Conservation (phyloP, 1,140 invertebrate species). For the Bradynema listronoti region DNA sequence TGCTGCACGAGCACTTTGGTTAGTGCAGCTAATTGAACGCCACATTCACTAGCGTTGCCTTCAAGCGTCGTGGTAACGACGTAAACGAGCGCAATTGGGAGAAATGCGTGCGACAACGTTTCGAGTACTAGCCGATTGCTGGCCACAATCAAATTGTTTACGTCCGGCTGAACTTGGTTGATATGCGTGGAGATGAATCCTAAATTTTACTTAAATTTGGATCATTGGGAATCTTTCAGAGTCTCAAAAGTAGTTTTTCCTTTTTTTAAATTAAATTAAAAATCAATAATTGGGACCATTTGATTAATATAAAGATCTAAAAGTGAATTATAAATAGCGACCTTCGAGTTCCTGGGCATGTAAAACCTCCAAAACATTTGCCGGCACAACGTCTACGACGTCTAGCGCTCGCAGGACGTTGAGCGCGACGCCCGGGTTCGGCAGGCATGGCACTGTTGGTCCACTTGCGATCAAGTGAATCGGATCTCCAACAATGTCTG, state of each 20-base stretch:
- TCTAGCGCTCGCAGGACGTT: slow-evolving; percentile 18
- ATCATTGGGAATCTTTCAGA: not conserved
- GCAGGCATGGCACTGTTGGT: slow-evolving; percentile 67
- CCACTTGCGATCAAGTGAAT: slow-evolving; percentile 86
- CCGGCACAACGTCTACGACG: slow-evolving; percentile 14
- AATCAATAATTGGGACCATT: not conserved
- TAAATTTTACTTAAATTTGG: not conserved
- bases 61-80: slow-evolving; percentile 67
- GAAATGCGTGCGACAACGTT: slow-evolving; percentile 2
- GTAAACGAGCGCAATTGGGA: slow-evolving; percentile 44
- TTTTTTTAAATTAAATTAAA: not conserved
- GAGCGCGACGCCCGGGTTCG: not conserved
- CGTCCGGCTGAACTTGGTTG: slow-evolving; percentile 7
- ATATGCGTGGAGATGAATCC: not conserved
- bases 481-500: slow-evolving; percentile 85
- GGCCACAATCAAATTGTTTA: slow-evolving; percentile 35
- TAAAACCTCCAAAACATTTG: slow-evolving; percentile 14
- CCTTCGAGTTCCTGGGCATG: too few species aligned
- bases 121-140: slow-evolving; percentile 40
- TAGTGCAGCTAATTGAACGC: slow-evolving; percentile 59
- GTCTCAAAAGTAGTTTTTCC: not conserved
- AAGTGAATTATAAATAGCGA: too few species aligned
- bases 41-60: slow-evolving; percentile 68
- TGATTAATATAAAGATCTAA: too few species aligned
- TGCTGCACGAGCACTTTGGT: too few species aligned